These are phyloP conservation scores for Microctenopoma lineatum DNA, from an alignment of 2,797 vertebrate genomes.

Conservation along the genomic window DNA sequence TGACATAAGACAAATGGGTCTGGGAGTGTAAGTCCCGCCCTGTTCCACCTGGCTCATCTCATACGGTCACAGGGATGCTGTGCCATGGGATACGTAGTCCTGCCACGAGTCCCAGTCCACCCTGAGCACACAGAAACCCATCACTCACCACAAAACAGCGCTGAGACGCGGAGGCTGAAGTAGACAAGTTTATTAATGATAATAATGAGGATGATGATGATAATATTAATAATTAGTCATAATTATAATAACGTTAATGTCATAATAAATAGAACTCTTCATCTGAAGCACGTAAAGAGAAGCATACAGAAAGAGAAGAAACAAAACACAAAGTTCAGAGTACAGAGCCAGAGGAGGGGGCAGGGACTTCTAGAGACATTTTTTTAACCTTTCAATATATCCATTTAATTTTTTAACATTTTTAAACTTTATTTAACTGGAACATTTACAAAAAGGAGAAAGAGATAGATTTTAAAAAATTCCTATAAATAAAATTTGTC, in stretches of 20 bases:
- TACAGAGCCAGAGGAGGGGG: slow-evolving; percentile 80
- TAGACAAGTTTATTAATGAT: slow-evolving; percentile 86
- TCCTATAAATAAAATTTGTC: slow-evolving; percentile 86
- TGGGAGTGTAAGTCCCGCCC: slow-evolving; percentile 38
- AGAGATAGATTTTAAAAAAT: slow-evolving; percentile 84
- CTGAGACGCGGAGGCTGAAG: slow-evolving; percentile 66
- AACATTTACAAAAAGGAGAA: slow-evolving; percentile 87
- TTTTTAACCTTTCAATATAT: slow-evolving; percentile 81
- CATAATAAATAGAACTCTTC: slow-evolving; percentile 90
- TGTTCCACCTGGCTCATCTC: slow-evolving; percentile 57
- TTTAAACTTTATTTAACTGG: slow-evolving; percentile 83
- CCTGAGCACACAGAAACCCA: slow-evolving; percentile 22
- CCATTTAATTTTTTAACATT: slow-evolving; percentile 81
- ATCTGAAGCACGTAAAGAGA: slow-evolving; percentile 90
- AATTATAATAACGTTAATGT: slow-evolving; percentile 89
- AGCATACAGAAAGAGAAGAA: slow-evolving; percentile 91
- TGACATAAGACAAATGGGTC: slow-evolving; percentile 64
- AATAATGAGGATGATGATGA: slow-evolving; percentile 83
- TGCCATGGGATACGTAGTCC: slow-evolving; percentile 47
- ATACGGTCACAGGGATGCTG: slow-evolving; percentile 15
- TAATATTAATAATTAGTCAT: slow-evolving; percentile 87
- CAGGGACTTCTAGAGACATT: slow-evolving; percentile 75
- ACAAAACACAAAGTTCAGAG: slow-evolving; percentile 84
- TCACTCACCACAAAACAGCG: slow-evolving; percentile 60
- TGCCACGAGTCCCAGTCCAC: slow-evolving; percentile 9